Base-by-base conservation (phyloP, 1,140 invertebrate genomes). In the Cydia pomonella region DNA sequence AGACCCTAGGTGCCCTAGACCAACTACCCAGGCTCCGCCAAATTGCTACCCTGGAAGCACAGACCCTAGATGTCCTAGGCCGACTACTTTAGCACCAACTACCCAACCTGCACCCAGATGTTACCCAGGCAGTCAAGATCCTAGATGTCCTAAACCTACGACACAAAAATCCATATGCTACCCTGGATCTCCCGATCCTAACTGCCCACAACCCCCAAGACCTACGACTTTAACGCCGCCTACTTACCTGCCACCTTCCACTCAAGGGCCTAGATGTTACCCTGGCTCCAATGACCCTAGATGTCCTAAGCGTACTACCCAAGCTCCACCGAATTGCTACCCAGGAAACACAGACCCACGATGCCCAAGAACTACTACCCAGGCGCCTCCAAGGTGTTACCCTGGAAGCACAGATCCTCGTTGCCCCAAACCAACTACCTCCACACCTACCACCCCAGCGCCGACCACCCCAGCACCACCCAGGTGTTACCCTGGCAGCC, bases 1-100 rank as follows among this genome's bases (percentile, higher is more conserved):
- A 1, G 91, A 94, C 79, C 91, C 91, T 9, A 81, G 85, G 13
- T 94, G 93, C 29, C 85, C 87, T 12, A 79, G 82, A 59, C 83
- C 86, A 27, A 84, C 90, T 33, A 87, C 88, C 13, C 82, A 79
- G 16, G 79, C 71, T 73, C 74, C 80, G 47, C 76, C 71, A n/a
- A n/a, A n/a, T n/a, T n/a, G n/a, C n/a, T n/a, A n/a, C n/a, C n/a
- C n/a, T n/a, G n/a, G n/a, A n/a, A n/a, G n/a, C n/a, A 75, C 73
- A 13, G 92, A 94, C 84, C 93, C 93, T 33, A 79, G 92, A 74
- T 94, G 93, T 77, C 92, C 93, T 2, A 82, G 84, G 59, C 78
- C 84, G 18, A 44, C 78, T 72, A 79, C 80, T 0, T 77, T 77
- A n/a, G 44, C 47, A 78, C 27, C 74, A 76, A 84, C 81, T 3